phyloP scores from a whole-genome alignment of 2,797 vertebrate species.

The Vultur gryphus region DNA sequence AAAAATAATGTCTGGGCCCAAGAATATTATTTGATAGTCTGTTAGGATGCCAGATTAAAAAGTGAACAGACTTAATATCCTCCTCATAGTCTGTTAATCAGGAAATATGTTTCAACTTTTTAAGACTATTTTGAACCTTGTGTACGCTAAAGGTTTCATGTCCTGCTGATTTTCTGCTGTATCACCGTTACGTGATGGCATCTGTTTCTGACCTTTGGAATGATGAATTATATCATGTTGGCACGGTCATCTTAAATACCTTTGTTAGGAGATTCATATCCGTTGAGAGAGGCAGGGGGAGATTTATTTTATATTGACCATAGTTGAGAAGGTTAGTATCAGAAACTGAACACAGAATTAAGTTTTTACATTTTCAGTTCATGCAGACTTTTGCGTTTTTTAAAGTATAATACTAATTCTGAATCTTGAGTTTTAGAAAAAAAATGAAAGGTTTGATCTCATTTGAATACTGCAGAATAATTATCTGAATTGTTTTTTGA shows the following conservation, averaged over 20 bases:
- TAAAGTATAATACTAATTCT: neutral
- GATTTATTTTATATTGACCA: neutral
- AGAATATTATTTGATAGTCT: neutral
- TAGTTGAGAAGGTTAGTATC: neutral
- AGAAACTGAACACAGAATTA: neutral
- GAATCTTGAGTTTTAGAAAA: neutral
- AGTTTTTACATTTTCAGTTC: neutral
- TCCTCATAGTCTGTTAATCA: neutral
- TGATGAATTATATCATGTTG: neutral
- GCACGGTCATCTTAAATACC: neutral
- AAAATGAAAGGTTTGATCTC: neutral
- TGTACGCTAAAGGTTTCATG: neutral
- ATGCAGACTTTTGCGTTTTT: neutral
- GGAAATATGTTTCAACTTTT: neutral
- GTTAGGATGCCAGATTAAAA: neutral
- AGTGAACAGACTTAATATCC: neutral
- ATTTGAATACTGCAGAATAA: neutral
- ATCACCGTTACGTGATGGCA: neutral
- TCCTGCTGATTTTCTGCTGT: neutral
- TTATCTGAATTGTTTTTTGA: neutral
- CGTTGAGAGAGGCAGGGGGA: neutral
- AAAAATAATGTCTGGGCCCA: neutral
- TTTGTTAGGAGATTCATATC: neutral
- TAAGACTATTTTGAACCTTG: neutral
- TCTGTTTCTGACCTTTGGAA: neutral